Conservation (phyloP, 2,113 vertebrate genomes). For the Rafetus swinhoei region DNA sequence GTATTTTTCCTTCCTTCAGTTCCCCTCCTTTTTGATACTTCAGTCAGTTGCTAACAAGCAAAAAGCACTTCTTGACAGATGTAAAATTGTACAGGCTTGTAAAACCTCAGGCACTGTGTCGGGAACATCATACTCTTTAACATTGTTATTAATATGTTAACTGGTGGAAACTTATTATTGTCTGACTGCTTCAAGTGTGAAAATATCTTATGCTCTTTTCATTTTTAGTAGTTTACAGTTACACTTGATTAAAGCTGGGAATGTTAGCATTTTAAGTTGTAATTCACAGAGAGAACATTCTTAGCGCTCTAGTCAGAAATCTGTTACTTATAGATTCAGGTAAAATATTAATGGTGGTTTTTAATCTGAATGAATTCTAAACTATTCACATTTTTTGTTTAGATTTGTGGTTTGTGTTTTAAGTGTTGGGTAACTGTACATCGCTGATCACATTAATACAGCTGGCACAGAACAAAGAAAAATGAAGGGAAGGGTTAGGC, state of each 20-base stretch:
- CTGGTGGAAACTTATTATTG: constrained; percentile 76
- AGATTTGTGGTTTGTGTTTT: neutral
- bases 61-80: constrained; percentile 71
- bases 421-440: neutral
- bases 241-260: constrained; percentile 70
- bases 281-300: constrained; percentile 49
- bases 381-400: neutral
- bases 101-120: constrained; percentile 69
- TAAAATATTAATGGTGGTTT: neutral
- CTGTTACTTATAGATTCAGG: constrained; percentile 58
- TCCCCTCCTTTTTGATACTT: constrained; percentile 52
- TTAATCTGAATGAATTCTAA: constrained; percentile 46
- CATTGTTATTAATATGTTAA: constrained; percentile 78
- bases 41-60: constrained; percentile 71
- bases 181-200: constrained; percentile 67
- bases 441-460: neutral
- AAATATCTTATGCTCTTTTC: constrained; percentile 61
- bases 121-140: constrained; percentile 70
- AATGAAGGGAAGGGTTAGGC: neutral
- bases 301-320: constrained; percentile 11
- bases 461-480: neutral
- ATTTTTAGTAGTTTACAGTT: constrained; percentile 72
- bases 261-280: constrained; percentile 62
- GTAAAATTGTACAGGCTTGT: constrained; percentile 75
- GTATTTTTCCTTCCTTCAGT: constrained; percentile 32